Conservation (phyloP, 1,140 invertebrate species). For the Drosophila pruinosa region DNA sequence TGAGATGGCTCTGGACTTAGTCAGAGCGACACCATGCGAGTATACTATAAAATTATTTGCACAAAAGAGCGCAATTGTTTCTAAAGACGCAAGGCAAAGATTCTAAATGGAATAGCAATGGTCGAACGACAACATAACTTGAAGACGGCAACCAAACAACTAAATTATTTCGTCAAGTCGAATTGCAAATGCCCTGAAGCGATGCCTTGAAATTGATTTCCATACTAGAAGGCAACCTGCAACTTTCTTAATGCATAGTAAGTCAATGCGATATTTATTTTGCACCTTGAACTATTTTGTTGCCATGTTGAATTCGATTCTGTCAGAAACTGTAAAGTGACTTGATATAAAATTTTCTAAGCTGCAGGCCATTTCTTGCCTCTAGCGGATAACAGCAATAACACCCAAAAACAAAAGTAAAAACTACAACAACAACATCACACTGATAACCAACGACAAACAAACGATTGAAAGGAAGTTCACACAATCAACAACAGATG, state of each 20-base stretch:
- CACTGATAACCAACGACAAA: constrained; percentile 48
- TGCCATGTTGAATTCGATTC: not conserved
- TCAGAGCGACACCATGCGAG: constrained; percentile 20
- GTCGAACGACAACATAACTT: not conserved
- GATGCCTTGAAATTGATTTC: not conserved
- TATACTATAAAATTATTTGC: constrained; percentile 70
- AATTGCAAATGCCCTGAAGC: constrained; percentile 18
- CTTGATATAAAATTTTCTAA: constrained; percentile 27
- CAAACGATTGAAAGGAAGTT: constrained; percentile 79
- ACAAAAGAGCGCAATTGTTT: constrained; percentile 76
- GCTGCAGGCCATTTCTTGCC: constrained; percentile 49
- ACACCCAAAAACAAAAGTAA: constrained; percentile 52
- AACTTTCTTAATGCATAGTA: not conserved
- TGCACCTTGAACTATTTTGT: not conserved
- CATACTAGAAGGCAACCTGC: too few relatives aligned
- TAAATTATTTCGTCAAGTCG: constrained; percentile 2
- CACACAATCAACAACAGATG: constrained; percentile 80
- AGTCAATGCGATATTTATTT: not conserved
- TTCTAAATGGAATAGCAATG: constrained; percentile 48
- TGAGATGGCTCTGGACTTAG: constrained; percentile 19
- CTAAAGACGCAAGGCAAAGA: constrained; percentile 63
- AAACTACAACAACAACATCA: constrained; percentile 32
- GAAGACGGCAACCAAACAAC: not conserved
- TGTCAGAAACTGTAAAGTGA: constrained; percentile 1
- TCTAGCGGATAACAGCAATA: constrained; percentile 73